Conservation (phyloP, 2,113 vertebrate genomes). For the Tonatia bakeri region DNA sequence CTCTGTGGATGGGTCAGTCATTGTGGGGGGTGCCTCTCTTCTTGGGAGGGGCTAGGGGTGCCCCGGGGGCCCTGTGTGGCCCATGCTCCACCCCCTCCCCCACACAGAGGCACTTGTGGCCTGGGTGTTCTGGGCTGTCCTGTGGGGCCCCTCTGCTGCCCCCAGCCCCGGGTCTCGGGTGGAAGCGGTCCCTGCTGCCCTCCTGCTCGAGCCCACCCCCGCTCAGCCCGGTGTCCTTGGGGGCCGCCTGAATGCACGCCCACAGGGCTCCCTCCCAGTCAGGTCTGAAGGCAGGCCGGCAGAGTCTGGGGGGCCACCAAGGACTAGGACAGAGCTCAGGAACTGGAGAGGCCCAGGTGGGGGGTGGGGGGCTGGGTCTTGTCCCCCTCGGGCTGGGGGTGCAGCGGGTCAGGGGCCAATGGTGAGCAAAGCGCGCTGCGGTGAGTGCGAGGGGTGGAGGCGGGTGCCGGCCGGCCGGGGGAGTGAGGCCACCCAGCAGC, state of each 20-base stretch:
- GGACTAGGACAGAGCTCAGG: too few relatives aligned
- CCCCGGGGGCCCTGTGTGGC: neutral
- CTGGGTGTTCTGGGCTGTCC: neutral
- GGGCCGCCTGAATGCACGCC: neutral
- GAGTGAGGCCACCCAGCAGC: neutral
- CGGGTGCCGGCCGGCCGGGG: neutral
- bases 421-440: accelerated
- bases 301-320: too few relatives aligned
- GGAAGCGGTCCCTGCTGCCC: neutral
- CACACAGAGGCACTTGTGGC: neutral
- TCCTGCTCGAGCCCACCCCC: neutral
- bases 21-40: neutral
- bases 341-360: neutral
- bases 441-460: neutral
- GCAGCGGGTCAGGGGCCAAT: neutral
- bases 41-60: neutral
- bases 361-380: neutral
- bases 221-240: accelerated
- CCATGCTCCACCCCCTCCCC: too few relatives aligned
- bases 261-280: neutral
- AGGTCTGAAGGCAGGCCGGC: neutral
- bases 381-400: neutral
- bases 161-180: neutral
- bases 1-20: neutral
- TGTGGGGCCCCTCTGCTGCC: neutral